A percentile compares a stretch with the other conserved stretches of the same genome.
Evolutionary conservation across 2,797 vertebrate species (phyloP).

Genomic region (Scolopax bukidnonensis): DNA sequence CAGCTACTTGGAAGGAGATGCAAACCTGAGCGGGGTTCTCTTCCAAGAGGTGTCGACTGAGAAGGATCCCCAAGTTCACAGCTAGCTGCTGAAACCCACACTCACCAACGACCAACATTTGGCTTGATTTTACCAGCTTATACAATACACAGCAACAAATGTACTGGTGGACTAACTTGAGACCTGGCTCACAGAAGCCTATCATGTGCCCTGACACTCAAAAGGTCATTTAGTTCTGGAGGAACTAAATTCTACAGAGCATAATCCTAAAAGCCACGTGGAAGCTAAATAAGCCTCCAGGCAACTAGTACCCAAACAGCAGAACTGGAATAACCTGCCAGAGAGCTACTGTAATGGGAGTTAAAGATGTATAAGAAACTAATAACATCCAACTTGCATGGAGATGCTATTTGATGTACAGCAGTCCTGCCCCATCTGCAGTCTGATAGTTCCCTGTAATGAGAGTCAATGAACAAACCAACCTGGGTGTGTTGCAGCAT

Average conservation of each 20-base stretch:
- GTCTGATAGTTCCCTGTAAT: not conserved
- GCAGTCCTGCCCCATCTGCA: not conserved
- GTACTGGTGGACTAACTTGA: not conserved
- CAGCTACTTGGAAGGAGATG: not conserved
- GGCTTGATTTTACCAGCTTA: not conserved
- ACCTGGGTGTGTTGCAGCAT: conserved; percentile 81
- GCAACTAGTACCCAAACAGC: not conserved
- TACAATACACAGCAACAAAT: not conserved
- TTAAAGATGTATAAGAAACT: not conserved
- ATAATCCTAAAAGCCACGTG: not conserved
- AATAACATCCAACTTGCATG: not conserved
- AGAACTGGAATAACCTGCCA: not conserved
- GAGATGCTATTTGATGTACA: not conserved
- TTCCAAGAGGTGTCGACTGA: not conserved
- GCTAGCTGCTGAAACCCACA: not conserved
- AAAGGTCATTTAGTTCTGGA: not conserved
- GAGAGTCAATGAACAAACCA: not conserved
- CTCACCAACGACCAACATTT: not conserved
- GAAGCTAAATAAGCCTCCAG: not conserved
- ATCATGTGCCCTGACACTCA: not conserved
- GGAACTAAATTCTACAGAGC: not conserved
- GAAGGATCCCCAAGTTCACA: not conserved
- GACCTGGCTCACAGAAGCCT: not conserved
- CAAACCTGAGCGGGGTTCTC: not conserved
- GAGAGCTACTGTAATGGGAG: not conserved